Base-by-base conservation (phyloP, 2,797 vertebrate genomes). In the Micromesistius poutassou region DNA sequence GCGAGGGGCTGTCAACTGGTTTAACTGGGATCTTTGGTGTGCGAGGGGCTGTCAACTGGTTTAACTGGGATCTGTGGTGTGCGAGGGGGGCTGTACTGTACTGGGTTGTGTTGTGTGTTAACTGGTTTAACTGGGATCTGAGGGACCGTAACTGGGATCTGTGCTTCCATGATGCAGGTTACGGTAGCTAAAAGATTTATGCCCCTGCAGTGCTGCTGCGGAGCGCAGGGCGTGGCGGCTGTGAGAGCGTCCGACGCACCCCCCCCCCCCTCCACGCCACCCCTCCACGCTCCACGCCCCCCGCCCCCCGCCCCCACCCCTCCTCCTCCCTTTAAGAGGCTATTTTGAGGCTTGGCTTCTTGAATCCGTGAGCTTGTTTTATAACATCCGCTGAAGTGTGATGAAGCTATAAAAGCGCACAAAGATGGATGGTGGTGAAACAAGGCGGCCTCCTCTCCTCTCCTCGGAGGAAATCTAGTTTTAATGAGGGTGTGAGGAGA, bases 161-260 rank as follows among this genome's bases (percentile, higher is more conserved):
- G 9, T 84, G 89, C 81, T 79, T 82, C 79, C 85, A 40, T 89
- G 91, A 93, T 82, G 91, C 90, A 91, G 77, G 72, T 85, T 91
- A 92, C 93, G 93, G 94, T 81, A 89, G 85, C 86, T 96, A 87
- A 91, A 96, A 95, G 93, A 96, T 95, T 95, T 95, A 95, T 93
- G 90, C 79, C 89, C 85, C 94, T 94, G 94, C 92, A 95, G 87
- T 93, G 91, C 91, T 90, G 85, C 88, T 84, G n/a, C n/a, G n/a
- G 81, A 86, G 86, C 72, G 74, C 76, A 88, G 87, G 84, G 82
- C 82, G 84, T 82, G 84, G 83, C 81, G 81, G 82, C 80, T 83
- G 82, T 82, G 81, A 76, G 77, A n/a, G n/a, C n/a, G n/a, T n/a
- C n/a, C n/a, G n/a, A n/a, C n/a, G n/a, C n/a, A n/a, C 76, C 68